Evolutionary conservation across 2,888 invertebrate species (phyloP).

Genomic region (Choreutis nemorana): DNA sequence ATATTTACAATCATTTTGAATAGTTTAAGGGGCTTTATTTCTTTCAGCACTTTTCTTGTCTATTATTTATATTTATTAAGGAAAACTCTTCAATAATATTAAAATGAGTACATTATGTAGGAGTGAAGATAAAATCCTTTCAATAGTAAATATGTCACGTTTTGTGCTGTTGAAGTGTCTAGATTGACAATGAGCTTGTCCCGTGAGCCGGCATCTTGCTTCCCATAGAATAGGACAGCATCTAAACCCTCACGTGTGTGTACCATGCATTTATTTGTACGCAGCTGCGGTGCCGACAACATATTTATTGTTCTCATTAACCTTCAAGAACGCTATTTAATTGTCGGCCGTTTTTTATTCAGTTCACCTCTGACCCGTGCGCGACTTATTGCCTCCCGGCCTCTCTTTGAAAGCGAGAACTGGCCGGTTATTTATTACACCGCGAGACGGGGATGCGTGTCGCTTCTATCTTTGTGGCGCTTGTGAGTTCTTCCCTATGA

Average conservation of each 20-base stretch:
- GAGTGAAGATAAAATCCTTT: slow-evolving; percentile 30
- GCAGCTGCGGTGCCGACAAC: slow-evolving; percentile 66
- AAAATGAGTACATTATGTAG: slow-evolving; percentile 24
- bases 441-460: slow-evolving; percentile 50
- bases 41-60: no score
- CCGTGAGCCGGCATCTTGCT: slow-evolving; percentile 26
- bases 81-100: no score
- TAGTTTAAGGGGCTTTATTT: no score
- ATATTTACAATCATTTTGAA: no score
- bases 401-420: slow-evolving; percentile 61
- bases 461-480: slow-evolving; percentile 60
- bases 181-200: slow-evolving; percentile 45
- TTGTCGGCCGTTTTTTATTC: slow-evolving; percentile 67
- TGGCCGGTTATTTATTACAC: slow-evolving; percentile 60
- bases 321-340: slow-evolving; percentile 67
- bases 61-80: no score
- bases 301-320: slow-evolving; percentile 67
- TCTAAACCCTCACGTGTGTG: slow-evolving; percentile 51
- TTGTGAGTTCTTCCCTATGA: slow-evolving; percentile 52
- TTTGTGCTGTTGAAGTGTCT: slow-evolving; percentile 29
- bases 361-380: slow-evolving; percentile 62
- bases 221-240: slow-evolving; percentile 20
- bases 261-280: slow-evolving; percentile 56
- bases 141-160: slow-evolving; percentile 34
- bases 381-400: slow-evolving; percentile 62